Conservation (phyloP, 2,113 vertebrate genomes). For the Pedionomus torquatus region DNA sequence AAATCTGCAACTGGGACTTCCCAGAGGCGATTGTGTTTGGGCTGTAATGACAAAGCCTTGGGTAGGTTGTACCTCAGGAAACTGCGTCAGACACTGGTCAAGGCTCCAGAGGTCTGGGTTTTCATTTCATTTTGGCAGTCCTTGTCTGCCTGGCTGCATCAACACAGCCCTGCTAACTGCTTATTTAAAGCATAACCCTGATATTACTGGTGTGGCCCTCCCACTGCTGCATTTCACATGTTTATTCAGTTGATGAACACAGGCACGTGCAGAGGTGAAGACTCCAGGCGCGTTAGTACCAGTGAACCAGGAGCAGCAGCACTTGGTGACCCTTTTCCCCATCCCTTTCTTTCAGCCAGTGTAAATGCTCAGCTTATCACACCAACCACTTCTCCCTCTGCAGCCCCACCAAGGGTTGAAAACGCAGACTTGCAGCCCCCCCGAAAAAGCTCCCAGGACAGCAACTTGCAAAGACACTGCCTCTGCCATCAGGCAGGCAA, state of each 20-base stretch:
- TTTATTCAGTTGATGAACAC: not conserved
- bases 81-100: fast-evolving
- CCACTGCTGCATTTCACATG: not conserved
- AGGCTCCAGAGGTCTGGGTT: not conserved
- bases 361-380: not conserved
- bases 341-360: not conserved
- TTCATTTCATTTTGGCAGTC: not conserved
- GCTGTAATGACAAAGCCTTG: not conserved
- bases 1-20: not conserved
- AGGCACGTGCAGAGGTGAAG: fast-evolving
- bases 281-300: not conserved
- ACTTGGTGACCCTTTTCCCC: fast-evolving
- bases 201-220: not conserved
- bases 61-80: not conserved
- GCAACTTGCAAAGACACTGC: not conserved
- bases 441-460: not conserved
- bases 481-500: not conserved
- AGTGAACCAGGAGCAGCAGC: not conserved
- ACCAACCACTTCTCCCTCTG: not conserved
- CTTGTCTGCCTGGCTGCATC: not conserved
- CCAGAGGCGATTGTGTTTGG: not conserved
- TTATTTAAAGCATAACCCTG: not conserved
- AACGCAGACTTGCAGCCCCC: not conserved
- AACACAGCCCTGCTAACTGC: not conserved
- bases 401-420: not conserved